Percentiles rank a stretch among this genome's conserved stretches.
These are phyloP conservation scores for Drosophila lacicola DNA, from an alignment of 2,888 invertebrate genomes.

Conservation along the genomic window DNA sequence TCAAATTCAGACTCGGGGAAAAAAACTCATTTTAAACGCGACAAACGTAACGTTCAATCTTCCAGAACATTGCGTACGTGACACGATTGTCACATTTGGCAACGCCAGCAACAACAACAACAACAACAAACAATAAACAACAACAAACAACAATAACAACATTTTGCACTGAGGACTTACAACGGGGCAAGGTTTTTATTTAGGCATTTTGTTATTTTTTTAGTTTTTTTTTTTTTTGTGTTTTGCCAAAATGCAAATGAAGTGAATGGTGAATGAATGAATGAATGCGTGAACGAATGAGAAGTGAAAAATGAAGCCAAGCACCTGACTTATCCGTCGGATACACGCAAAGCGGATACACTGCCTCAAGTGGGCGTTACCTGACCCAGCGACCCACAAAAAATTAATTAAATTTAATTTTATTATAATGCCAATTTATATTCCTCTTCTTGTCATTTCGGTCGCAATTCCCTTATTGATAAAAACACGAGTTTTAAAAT, in stretches of 20 bases:
- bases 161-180: conserved; percentile 40
- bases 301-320: conserved; percentile 66
- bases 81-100: conserved; percentile 81
- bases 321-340: conserved; percentile 49
- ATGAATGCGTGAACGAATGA: conserved; percentile 33
- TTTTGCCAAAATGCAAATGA: conserved; percentile 69
- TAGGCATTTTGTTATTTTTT: conserved; percentile 33
- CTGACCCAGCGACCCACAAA: conserved; percentile 74
- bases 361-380: background rate
- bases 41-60: conserved; percentile 84
- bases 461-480: conserved; percentile 5
- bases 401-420: conserved; percentile 74
- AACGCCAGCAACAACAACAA: conserved; percentile 30
- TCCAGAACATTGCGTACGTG: conserved; percentile 83
- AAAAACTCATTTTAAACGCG: conserved; percentile 82
- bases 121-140: conserved; percentile 14
- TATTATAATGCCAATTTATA: conserved; percentile 45
- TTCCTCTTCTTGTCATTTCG: conserved; percentile 23
- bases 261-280: conserved; percentile 51
- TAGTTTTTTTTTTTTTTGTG: conserved; percentile 27
- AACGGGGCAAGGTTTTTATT: conserved; percentile 60
- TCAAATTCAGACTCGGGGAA: conserved; percentile 67
- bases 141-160: conserved; percentile 22
- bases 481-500: conserved; percentile 2
- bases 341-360: background rate